phyloP scores from a whole-genome alignment of 2,113 vertebrate genomes.

The Mirza zaza region DNA sequence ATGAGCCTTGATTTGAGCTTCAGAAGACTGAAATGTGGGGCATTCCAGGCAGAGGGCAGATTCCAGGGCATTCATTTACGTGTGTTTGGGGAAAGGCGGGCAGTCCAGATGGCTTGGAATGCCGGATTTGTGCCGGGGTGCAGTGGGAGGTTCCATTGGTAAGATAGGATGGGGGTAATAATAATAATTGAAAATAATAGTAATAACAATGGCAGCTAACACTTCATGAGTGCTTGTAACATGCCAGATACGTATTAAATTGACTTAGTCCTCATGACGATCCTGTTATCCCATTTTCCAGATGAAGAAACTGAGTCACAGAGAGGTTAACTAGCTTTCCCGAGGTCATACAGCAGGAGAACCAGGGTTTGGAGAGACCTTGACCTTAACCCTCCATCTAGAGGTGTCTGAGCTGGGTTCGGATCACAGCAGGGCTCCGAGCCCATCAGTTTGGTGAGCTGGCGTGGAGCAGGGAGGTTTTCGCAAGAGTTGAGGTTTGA shows the following conservation, averaged over 20 bases:
- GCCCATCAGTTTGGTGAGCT: neutral
- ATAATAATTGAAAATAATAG: neutral
- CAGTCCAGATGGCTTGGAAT: neutral
- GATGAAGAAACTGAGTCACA: neutral
- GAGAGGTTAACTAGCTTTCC: neutral
- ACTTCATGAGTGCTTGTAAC: neutral
- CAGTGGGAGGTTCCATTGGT: neutral
- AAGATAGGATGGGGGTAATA: neutral
- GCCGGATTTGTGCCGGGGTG: neutral
- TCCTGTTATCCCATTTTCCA: neutral
- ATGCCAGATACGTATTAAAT: neutral
- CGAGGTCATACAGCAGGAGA: neutral
- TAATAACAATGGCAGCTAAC: neutral
- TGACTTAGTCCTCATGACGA: neutral
- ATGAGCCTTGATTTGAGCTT: neutral
- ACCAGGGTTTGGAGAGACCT: neutral
- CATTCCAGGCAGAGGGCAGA: neutral
- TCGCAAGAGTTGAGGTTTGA: neutral
- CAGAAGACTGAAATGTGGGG: neutral
- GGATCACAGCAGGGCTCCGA: neutral
- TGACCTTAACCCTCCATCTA: neutral
- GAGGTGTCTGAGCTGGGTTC: neutral
- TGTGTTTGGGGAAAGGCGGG: neutral
- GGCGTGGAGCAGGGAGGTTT: neutral
- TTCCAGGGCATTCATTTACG: neutral